phyloP scores from a whole-genome alignment of 2,113 vertebrate species.

The Leptocoma aspasia region DNA sequence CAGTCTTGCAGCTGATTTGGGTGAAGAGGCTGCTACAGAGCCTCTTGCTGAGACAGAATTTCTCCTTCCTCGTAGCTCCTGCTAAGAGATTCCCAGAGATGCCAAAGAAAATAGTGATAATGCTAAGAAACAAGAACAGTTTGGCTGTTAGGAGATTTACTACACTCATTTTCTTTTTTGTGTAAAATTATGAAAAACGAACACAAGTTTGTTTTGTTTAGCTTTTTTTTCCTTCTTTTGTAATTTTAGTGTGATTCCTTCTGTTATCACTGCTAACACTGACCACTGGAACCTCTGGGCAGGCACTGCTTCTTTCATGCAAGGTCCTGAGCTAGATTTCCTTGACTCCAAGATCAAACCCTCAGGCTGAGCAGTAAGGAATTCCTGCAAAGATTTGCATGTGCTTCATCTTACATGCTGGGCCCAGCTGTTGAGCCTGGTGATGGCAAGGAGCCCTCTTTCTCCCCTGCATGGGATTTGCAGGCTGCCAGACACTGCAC shows the following conservation, averaged over 20 bases:
- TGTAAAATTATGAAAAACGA: background rate
- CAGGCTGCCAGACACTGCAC: slow-evolving; percentile 27
- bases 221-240: background rate
- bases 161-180: background rate
- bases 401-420: slow-evolving; percentile 35
- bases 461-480: slow-evolving; percentile 29
- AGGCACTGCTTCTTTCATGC: background rate
- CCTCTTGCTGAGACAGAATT: slow-evolving; percentile 19
- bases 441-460: slow-evolving; percentile 43
- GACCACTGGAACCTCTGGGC: background rate
- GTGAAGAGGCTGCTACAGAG: slow-evolving; percentile 13
- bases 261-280: background rate
- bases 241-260: background rate
- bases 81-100: background rate
- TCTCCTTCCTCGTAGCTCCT: slow-evolving; percentile 4
- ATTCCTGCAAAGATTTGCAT: slow-evolving; percentile 34
- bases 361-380: background rate
- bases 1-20: background rate
- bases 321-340: background rate
- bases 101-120: slow-evolving; percentile 70
- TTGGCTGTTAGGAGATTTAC: slow-evolving; percentile 51
- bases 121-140: slow-evolving; percentile 39
- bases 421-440: slow-evolving; percentile 40
- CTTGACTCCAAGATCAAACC: slow-evolving; percentile 9
- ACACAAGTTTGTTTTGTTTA: background rate